A percentile compares a stretch with the other conserved stretches of the same genome.
Conservation (phyloP, 2,113 vertebrate species). For the Carettochelys insculpta region DNA sequence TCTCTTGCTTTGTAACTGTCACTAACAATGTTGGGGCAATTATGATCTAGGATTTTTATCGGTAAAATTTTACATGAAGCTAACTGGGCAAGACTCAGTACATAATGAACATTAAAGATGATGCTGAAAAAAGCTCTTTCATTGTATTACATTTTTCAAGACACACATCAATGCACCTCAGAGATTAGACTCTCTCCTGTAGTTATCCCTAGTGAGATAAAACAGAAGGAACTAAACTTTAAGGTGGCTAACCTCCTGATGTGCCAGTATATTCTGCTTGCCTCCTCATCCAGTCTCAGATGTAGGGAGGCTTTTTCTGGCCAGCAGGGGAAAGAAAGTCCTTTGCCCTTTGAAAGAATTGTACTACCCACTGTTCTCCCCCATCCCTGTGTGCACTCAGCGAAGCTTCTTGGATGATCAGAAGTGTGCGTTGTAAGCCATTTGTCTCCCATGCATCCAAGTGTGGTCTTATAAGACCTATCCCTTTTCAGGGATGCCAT, state of each 20-base stretch:
- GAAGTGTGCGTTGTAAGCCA: neutral
- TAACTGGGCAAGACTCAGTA: neutral
- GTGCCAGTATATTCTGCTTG: neutral
- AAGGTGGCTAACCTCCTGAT: neutral
- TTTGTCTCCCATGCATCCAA: neutral
- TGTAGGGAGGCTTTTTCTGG: neutral
- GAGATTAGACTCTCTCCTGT: constrained; percentile 55
- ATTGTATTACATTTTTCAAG: constrained; percentile 53
- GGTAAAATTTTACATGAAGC: constrained; percentile 10
- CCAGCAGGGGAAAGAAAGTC: neutral
- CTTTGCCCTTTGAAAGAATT: neutral
- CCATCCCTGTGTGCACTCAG: neutral
- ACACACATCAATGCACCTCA: constrained; percentile 41
- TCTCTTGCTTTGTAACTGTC: constrained; percentile 22
- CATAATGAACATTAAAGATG: constrained; percentile 4
- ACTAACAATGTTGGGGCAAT: constrained; percentile 32
- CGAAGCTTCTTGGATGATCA: neutral
- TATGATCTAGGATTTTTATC: constrained; percentile 25
- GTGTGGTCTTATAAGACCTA: neutral
- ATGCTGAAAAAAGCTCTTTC: constrained; percentile 57
- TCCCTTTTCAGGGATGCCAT: neutral
- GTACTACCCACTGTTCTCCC: rapidly evolving
- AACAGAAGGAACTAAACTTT: constrained; percentile 48
- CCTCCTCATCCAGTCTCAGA: neutral
- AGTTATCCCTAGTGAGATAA: constrained; percentile 62